Evolutionary conservation across 1,140 invertebrate genomes (phyloP).

Genomic region (Orchestia grillus): DNA sequence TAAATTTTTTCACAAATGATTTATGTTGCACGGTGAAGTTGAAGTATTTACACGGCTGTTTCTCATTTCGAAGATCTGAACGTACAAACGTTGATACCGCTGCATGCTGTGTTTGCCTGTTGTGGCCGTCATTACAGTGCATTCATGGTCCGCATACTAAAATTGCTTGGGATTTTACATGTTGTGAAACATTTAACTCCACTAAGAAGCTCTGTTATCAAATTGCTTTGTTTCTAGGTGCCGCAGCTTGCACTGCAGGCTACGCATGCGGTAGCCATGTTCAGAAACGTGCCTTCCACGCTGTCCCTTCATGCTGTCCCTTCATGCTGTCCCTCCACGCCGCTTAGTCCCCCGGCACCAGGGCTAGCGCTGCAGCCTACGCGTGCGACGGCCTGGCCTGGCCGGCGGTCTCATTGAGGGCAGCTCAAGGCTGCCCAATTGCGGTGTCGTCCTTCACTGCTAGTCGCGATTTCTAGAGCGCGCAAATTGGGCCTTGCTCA

Average conservation of each 20-base stretch:
- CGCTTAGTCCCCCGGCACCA: not conserved
- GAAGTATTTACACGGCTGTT: too few species aligned
- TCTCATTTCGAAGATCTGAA: too few species aligned
- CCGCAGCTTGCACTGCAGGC: not conserved
- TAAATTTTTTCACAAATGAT: too few species aligned
- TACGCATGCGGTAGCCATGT: too few species aligned
- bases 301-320: too few species aligned
- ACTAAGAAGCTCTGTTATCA: not conserved
- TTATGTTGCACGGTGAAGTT: too few species aligned
- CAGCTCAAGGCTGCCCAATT: conserved; percentile 5
- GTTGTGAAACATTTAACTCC: not conserved
- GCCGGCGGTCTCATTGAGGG: not conserved
- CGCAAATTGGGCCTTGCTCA: not conserved
- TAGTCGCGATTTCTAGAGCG: not conserved
- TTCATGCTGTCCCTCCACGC: not conserved
- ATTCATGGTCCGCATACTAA: too few species aligned
- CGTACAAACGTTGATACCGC: too few species aligned
- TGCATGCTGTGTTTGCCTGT: too few species aligned
- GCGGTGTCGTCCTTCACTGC: conserved; percentile 13
- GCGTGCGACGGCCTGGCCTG: not conserved
- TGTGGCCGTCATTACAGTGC: too few species aligned
- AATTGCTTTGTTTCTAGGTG: not conserved
- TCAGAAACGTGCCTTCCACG: too few species aligned
- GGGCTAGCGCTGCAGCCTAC: not conserved
- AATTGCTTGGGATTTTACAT: too few species aligned